Evolutionary conservation across 92 coral and sea anemone genomes (phyloP), one percentile per base, ranked within the genome.

Genomic region (Chrysogorgia sp.): DNA sequence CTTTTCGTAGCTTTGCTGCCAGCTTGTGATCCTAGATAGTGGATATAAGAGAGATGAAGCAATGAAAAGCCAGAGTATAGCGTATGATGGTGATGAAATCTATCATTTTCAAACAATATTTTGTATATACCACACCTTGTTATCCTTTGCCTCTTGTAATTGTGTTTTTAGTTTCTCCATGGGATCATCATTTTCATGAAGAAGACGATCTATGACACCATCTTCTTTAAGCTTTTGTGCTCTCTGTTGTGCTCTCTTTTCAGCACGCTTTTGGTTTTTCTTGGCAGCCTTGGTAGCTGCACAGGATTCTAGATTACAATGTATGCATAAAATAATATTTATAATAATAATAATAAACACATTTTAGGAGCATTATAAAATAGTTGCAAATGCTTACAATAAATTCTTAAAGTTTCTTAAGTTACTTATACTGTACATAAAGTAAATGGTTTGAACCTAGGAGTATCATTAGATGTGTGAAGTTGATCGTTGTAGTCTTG

Each of bases 1-100:
- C 89, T 22, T 91, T 88, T 31, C 98, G 92, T 12, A 94, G 65
- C 47, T 86, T 81, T 13, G 98, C 98, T 7, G 98, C 98, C 58
- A 91, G 92, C 35, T 85, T 74, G 48, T 94, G 98, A 71, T 94
- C 88, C 98, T 93, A 53, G 29, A 35, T 48, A n/a, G n/a, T 34
- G 56, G 0, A 69, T 56, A 34, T 49, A 57, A 22, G 56, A 48
- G 0, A 22, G 15, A 5, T 48, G 21, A 48, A 14, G 21, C 21
- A 48, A 48, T 6, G 22, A 7, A 22, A 74, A 48, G 37, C 23
- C 26, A 10, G 9, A 17, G 32, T 0, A 55, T 5, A 43, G 33
- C 10, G 41, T 25, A 28, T 43, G 41, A 28, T 24, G 65, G 28
- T 1, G 15, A n/a, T n/a, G n/a, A 70, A 13, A 22, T 41, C 15